Evolutionary conservation across 2,888 invertebrate genomes (phyloP).

Genomic region (Caenorhabditis wallacei): DNA sequence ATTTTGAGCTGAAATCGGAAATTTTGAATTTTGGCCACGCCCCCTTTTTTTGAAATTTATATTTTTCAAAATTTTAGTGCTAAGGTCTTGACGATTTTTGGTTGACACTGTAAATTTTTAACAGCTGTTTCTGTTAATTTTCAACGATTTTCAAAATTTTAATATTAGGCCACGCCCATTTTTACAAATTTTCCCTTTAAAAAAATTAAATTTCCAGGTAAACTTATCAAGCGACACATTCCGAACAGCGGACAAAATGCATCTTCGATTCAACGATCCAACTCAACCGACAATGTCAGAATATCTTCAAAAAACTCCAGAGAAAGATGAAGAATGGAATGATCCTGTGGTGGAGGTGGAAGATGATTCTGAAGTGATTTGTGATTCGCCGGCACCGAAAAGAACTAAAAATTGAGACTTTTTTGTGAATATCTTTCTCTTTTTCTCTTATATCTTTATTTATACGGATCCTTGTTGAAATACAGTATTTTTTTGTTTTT

Average conservation of each 20-base stretch:
- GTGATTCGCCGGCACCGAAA: constrained; percentile 55
- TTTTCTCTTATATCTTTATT: not conserved
- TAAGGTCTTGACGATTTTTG: no score
- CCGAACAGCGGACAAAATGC: constrained; percentile 69
- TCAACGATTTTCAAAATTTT: no score
- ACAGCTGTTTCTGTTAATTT: no score
- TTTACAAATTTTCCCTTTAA: no score
- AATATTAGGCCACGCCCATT: no score
- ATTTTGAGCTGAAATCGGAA: no score
- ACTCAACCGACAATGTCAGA: constrained; percentile 45
- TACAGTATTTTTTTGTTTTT: not conserved
- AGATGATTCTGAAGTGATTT: constrained; percentile 48
- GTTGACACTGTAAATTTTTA: no score
- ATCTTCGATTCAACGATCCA: constrained; percentile 59
- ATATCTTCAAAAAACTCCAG: constrained; percentile 51
- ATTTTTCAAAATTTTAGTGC: no score
- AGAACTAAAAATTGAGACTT: constrained; percentile 27
- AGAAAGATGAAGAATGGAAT: constrained; percentile 46
- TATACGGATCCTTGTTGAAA: not conserved
- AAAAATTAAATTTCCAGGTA: constrained; percentile 55
- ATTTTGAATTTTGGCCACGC: no score
- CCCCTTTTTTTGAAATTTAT: no score
- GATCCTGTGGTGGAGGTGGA: constrained; percentile 40
- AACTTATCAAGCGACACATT: constrained; percentile 73
- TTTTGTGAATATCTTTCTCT: constrained; percentile 13